Evolutionary conservation across 1,140 invertebrate genomes (phyloP).

Genomic region (Aphis gossypii): DNA sequence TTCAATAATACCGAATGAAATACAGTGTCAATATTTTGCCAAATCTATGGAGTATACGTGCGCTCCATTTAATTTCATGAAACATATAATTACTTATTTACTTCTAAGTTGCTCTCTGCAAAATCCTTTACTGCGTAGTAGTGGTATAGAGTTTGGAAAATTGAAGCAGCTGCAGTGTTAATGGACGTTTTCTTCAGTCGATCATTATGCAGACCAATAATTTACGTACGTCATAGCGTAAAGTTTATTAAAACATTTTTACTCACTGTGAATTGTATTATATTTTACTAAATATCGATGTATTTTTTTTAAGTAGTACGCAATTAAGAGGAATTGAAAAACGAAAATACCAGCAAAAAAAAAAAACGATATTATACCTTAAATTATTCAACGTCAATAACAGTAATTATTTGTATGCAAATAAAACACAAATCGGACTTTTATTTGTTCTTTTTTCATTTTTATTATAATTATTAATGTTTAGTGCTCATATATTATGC

Average conservation of each 20-base stretch:
- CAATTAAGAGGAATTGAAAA: neutral
- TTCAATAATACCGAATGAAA: neutral
- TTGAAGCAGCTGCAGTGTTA: neutral
- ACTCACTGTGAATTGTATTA: neutral
- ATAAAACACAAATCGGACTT: neutral
- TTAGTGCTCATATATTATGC: neutral
- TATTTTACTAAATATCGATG: neutral
- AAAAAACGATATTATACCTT: neutral
- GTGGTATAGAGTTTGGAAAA: neutral
- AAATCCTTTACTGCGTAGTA: neutral
- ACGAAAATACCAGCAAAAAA: neutral
- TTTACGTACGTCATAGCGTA: neutral
- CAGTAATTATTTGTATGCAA: neutral
- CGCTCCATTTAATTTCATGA: neutral
- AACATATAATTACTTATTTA: neutral
- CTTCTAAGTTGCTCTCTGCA: neutral
- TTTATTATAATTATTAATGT: neutral
- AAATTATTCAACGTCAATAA: neutral
- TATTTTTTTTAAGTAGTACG: neutral
- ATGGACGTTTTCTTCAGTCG: neutral
- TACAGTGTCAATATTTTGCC: neutral
- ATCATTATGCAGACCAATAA: neutral
- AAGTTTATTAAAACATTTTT: neutral
- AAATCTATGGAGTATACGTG: neutral
- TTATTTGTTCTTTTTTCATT: neutral